Base-by-base conservation (phyloP, 2,888 invertebrate genomes). In the Luperina nickerlii region DNA sequence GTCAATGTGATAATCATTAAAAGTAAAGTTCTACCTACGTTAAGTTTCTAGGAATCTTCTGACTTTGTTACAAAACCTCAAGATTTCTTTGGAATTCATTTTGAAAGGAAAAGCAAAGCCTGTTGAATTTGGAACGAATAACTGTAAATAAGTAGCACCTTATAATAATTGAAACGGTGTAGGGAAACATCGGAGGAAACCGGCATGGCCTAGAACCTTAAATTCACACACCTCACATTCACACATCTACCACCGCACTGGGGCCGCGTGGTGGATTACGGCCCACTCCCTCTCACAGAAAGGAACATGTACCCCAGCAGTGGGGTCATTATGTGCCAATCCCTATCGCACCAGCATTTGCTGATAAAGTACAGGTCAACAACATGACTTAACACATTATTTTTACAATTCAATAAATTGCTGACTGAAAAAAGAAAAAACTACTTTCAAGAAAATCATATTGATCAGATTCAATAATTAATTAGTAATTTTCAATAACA, bases 1-100 rank as follows among this genome's bases (percentile, higher is more conserved):
- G 73, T 8, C 70, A 73, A 51, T 70, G 51, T 73, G 60, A 62
- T 68, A 76, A 70, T 77, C 75, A 73, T 74, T 77, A 67, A 27
- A 57, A 71, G n/a, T 48, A 24, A 69, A 70, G 13, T 38, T 27
- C 5, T n/a, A 32, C 51, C 6, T 42, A 7, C 13, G 1, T 54
- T 0, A 15, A 54, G 32, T 2, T n/a, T 65, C 5, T 42, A 32
- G 9, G 9, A 82, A 60, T 18, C 27, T 68, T 60, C 32, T 32
- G 13, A 45, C 0, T 62, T 67, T 60, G 15, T 62, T 32, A 9
- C 11, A n/a, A 54, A 75, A 32, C 2, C 38, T 20, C 4, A 54
- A 69, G 0, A 54, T 20, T 75, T 32, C 1, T n/a, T 75, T 74
- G 3, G 20, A 45, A 15, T 45, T 32, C 20, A 15, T 72, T n/a